Evolutionary conservation across 2,113 vertebrate species (phyloP).

Genomic region (Nettapus auritus): DNA sequence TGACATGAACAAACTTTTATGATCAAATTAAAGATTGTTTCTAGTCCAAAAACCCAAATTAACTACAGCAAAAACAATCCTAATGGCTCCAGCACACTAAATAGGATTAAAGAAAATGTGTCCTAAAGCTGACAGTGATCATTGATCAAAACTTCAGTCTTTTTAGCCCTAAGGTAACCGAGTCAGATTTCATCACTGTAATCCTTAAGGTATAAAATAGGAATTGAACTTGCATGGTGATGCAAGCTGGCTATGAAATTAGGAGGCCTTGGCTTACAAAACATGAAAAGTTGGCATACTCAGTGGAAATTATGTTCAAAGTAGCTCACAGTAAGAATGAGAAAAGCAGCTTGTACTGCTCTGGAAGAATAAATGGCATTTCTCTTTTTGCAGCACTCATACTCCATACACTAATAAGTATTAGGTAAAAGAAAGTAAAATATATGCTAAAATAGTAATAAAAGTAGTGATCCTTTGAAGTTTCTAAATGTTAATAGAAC

Average conservation of each 20-base stretch:
- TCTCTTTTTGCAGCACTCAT: slow-evolving; percentile 7
- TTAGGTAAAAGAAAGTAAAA: background rate
- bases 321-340: slow-evolving; percentile 54
- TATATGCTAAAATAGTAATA: background rate
- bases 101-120: slow-evolving; percentile 44
- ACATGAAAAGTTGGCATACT: slow-evolving; percentile 61
- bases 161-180: slow-evolving; percentile 45
- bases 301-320: slow-evolving; percentile 74
- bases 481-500: background rate
- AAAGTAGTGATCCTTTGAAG: slow-evolving; percentile 14
- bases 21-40: slow-evolving; percentile 54
- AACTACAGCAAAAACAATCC: slow-evolving; percentile 35
- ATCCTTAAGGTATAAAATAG: slow-evolving; percentile 53
- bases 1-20: slow-evolving; percentile 20
- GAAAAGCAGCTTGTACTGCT: slow-evolving; percentile 61
- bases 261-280: slow-evolving; percentile 65
- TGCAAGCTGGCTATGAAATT: slow-evolving; percentile 75
- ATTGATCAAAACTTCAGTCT: slow-evolving; percentile 47
- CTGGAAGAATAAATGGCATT: slow-evolving; percentile 45
- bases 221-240: slow-evolving; percentile 65
- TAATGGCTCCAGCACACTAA: slow-evolving; percentile 4
- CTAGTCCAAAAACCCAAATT: slow-evolving; percentile 12
- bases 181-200: slow-evolving; percentile 68
- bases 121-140: slow-evolving; percentile 50
- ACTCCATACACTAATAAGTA: slow-evolving; percentile 21